Percentiles rank a stretch among this genome's conserved stretches.
Conservation (phyloP, 2,113 vertebrate genomes). For the Porphyrio hochstetteri region DNA sequence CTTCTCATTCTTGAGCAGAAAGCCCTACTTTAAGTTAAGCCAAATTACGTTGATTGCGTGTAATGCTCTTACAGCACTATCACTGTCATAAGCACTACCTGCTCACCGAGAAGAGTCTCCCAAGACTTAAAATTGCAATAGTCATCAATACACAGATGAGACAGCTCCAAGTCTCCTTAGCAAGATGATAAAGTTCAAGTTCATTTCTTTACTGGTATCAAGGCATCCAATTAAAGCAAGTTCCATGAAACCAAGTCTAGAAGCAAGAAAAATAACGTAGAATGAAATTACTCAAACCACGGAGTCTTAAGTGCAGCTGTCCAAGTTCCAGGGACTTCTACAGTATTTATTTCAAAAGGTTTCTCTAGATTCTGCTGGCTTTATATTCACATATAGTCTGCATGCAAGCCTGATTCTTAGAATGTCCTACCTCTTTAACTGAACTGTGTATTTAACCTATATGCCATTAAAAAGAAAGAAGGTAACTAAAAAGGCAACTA, state of each 20-base stretch:
- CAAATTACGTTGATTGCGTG: background rate
- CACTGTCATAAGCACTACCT: background rate
- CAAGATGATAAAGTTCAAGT: background rate
- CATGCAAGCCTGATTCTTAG: background rate
- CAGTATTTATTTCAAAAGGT: background rate
- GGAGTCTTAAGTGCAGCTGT: background rate
- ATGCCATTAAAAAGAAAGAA: background rate
- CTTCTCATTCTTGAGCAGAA: background rate
- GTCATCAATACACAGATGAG: background rate
- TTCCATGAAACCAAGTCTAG: background rate
- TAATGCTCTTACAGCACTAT: background rate
- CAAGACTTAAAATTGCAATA: background rate
- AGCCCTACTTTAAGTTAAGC: background rate
- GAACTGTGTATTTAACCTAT: background rate
- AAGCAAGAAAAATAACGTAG: background rate
- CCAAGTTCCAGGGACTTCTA: background rate
- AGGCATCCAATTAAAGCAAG: background rate
- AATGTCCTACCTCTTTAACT: background rate
- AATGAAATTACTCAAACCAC: background rate
- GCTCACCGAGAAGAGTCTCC: background rate
- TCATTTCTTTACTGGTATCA: background rate
- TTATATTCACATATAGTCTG: background rate
- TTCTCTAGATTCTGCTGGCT: background rate
- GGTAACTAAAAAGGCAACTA: background rate
- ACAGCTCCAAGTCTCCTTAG: background rate